Evolutionary conservation across 2,888 invertebrate genomes (phyloP).

Genomic region (Arctia plantaginis): DNA sequence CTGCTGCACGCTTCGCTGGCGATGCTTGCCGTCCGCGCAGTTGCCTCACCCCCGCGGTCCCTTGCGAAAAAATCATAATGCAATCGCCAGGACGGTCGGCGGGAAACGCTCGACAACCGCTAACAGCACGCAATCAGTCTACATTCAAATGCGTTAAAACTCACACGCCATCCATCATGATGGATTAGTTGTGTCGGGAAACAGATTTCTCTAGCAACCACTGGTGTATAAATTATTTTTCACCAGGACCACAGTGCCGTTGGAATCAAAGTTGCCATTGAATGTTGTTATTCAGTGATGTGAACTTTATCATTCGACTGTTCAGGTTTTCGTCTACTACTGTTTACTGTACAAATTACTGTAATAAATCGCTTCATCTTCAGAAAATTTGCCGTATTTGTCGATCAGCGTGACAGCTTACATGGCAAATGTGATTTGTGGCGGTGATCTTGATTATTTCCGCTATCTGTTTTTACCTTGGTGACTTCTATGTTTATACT

Average conservation of each 20-base stretch:
- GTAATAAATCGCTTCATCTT: slow-evolving; percentile 22
- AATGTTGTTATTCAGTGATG: slow-evolving; percentile 79
- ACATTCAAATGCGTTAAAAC: slow-evolving; percentile 84
- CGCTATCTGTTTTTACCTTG: slow-evolving; percentile 36
- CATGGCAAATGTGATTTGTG: slow-evolving; percentile 21
- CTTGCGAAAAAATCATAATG: slow-evolving; percentile 86
- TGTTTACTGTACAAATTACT: slow-evolving; percentile 33
- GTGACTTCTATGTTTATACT: slow-evolving; percentile 49
- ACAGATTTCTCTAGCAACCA: slow-evolving; percentile 79
- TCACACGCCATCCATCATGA: slow-evolving; percentile 85
- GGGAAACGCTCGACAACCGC: slow-evolving; percentile 82
- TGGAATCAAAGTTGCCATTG: slow-evolving; percentile 77
- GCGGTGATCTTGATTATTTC: slow-evolving; percentile 5
- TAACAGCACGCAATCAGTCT: slow-evolving; percentile 83
- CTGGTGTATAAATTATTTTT: slow-evolving; percentile 70
- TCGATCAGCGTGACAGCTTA: slow-evolving; percentile 12
- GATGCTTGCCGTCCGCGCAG: slow-evolving; percentile 67
- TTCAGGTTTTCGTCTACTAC: slow-evolving; percentile 35
- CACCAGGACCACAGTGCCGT: slow-evolving; percentile 58
- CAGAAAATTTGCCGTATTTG: slow-evolving; percentile 21
- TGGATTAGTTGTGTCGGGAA: slow-evolving; percentile 81
- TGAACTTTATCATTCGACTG: slow-evolving; percentile 68
- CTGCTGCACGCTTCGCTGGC: slow-evolving; percentile 83
- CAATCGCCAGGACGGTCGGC: slow-evolving; percentile 85
- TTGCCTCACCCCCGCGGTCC: slow-evolving; percentile 79